Evolutionary conservation across 2,113 vertebrate species (phyloP).

Genomic region (Lepidothrix coronata): DNA sequence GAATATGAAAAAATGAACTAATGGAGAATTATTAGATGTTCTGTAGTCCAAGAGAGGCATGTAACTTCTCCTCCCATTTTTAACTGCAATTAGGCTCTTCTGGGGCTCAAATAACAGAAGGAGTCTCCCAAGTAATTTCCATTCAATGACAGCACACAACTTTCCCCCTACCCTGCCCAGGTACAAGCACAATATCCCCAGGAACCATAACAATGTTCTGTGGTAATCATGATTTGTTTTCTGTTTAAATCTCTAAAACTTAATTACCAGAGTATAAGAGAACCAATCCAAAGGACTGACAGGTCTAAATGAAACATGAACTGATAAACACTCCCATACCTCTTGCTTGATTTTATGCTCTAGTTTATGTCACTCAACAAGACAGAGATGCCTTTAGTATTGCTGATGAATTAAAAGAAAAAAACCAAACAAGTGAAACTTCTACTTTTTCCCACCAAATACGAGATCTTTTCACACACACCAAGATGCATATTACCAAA

Average conservation of each 20-base stretch:
- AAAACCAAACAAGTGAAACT: neutral
- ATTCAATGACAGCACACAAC: neutral
- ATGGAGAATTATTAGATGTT: neutral
- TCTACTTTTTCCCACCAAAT: neutral
- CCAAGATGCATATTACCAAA: rapidly evolving
- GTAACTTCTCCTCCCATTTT: neutral
- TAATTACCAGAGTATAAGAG: neutral
- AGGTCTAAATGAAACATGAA: neutral
- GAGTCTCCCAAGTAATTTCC: neutral
- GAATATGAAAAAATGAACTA: neutral
- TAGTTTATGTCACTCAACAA: neutral
- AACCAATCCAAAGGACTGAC: neutral
- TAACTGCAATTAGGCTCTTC: neutral
- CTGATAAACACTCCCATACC: neutral
- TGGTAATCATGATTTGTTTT: neutral
- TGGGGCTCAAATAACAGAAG: neutral
- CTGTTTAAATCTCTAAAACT: neutral
- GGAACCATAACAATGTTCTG: neutral
- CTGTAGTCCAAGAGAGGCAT: neutral
- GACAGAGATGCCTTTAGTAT: neutral
- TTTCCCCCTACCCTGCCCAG: neutral
- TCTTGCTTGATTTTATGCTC: neutral
- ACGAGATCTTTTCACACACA: neutral
- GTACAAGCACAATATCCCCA: neutral
- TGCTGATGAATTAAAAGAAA: neutral